phyloP scores from a whole-genome alignment of 2,797 vertebrate genomes.

The Oryzias sinensis region DNA sequence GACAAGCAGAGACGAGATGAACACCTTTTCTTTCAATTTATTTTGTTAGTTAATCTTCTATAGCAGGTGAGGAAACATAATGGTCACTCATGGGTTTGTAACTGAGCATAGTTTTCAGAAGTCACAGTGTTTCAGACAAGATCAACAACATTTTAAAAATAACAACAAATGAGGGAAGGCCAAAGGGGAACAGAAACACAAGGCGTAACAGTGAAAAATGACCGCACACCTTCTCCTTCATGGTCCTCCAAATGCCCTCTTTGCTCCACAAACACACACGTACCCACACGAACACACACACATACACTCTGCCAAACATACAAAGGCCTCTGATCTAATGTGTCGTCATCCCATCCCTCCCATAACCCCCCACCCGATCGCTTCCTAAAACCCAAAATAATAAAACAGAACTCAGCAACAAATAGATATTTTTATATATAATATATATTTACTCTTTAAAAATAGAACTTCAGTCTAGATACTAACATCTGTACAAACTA shows the following conservation, averaged over 20 bases:
- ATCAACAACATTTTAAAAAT: slow-evolving; percentile 65
- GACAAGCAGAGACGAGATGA: slow-evolving; percentile 26
- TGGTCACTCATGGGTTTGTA: slow-evolving; percentile 76
- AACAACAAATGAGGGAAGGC: slow-evolving; percentile 65
- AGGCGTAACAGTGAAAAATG: slow-evolving; percentile 58
- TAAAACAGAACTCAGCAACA: slow-evolving; percentile 64
- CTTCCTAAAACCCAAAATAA: slow-evolving; percentile 50
- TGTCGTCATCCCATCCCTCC: slow-evolving; percentile 57
- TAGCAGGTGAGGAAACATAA: slow-evolving; percentile 83
- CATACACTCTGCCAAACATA: not conserved
- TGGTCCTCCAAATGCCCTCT: slow-evolving; percentile 65
- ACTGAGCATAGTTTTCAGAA: slow-evolving; percentile 82
- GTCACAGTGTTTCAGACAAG: slow-evolving; percentile 86
- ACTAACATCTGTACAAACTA: slow-evolving; percentile 97
- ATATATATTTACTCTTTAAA: slow-evolving; percentile 99
- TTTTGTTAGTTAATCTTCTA: slow-evolving; percentile 88
- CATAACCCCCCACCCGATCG: slow-evolving; percentile 12
- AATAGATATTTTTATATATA: slow-evolving; percentile 90
- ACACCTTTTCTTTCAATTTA: slow-evolving; percentile 76
- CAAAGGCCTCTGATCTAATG: slow-evolving; percentile 58
- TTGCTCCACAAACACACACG: slow-evolving; percentile 30
- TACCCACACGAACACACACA: not conserved
- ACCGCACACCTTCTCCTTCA: slow-evolving; percentile 75
- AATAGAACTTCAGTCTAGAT: slow-evolving; percentile 96
- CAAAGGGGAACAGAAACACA: slow-evolving; percentile 60